Evolutionary conservation across 2,888 invertebrate genomes (phyloP).

Genomic region (Chirona hameri): DNA sequence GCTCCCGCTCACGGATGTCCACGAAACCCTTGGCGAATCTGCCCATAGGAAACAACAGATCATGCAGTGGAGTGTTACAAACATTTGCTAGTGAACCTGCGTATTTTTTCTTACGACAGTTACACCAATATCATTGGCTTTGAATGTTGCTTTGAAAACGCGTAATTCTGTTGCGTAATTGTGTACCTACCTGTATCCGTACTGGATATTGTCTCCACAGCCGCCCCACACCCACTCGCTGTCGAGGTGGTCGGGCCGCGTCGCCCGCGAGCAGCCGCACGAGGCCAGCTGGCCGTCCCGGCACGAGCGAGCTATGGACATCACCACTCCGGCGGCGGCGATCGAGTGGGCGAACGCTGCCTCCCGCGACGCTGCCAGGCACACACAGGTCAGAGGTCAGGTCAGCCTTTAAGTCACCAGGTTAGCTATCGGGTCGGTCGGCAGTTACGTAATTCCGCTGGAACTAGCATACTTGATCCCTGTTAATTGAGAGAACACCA

Average conservation of each 20-base stretch:
- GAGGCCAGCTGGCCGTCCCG: constrained; percentile 83
- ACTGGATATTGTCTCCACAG: constrained; percentile 94
- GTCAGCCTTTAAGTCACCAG: too few relatives aligned
- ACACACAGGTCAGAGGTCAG: background rate
- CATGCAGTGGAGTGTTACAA: too few relatives aligned
- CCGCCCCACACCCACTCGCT: constrained; percentile 98
- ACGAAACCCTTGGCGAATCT: constrained; percentile 93
- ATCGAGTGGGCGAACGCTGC: constrained; percentile 57
- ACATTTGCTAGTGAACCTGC: too few relatives aligned
- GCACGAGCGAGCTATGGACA: constrained; percentile 40
- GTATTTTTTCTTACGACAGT: too few relatives aligned
- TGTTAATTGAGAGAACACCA: too few relatives aligned
- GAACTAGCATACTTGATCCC: too few relatives aligned
- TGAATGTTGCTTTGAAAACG: too few relatives aligned
- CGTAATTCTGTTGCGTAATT: too few relatives aligned
- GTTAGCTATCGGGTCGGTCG: too few relatives aligned
- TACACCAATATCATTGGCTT: too few relatives aligned
- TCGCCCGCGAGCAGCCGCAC: constrained; percentile 82
- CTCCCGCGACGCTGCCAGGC: constrained; percentile 52
- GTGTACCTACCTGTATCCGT: constrained; percentile 73
- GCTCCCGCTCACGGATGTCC: constrained; percentile 75
- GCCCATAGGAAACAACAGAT: constrained; percentile 37
- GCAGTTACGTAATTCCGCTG: too few relatives aligned
- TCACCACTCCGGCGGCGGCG: constrained; percentile 51
- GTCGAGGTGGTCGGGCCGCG: constrained; percentile 76